These are phyloP conservation scores for Bhutanitis thaidina DNA, from an alignment of 2,888 invertebrate genomes.

Conservation along the genomic window DNA sequence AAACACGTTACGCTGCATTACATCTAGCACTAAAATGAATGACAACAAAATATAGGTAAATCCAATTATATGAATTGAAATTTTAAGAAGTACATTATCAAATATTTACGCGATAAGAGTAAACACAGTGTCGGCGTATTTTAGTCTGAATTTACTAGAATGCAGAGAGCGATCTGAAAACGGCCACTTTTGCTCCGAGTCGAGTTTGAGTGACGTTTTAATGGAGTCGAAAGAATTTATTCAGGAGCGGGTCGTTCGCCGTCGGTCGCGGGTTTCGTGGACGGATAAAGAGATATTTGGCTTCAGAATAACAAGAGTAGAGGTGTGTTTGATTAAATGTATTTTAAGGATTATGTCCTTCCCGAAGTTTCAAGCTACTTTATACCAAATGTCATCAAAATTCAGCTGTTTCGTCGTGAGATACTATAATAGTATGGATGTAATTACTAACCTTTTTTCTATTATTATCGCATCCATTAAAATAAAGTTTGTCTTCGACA, in stretches of 20 bases:
- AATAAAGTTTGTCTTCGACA: no score
- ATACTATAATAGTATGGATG: no score
- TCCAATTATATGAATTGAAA: no score
- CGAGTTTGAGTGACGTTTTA: slow-evolving; percentile 34
- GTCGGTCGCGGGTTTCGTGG: not conserved
- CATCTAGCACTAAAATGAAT: no score
- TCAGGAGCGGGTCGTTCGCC: slow-evolving; percentile 26
- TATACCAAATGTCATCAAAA: no score
- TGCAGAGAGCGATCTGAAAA: slow-evolving; percentile 10
- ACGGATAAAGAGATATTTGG: slow-evolving; percentile 2
- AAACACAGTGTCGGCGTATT: not conserved
- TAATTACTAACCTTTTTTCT: no score
- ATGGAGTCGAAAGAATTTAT: slow-evolving; percentile 34
- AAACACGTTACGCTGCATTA: no score
- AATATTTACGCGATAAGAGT: not conserved
- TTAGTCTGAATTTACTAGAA: slow-evolving; percentile 5
- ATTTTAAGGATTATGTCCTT: no score
- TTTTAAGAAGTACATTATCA: not conserved
- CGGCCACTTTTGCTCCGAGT: slow-evolving; percentile 27
- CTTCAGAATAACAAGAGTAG: not conserved
- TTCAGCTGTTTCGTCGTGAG: no score
- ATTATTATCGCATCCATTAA: no score
- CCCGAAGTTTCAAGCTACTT: no score
- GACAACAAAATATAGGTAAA: no score
- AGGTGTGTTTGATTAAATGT: not conserved